These are phyloP conservation scores for Caenorhabditis imperialis DNA, from an alignment of 2,888 invertebrate species.

Conservation along the genomic window DNA sequence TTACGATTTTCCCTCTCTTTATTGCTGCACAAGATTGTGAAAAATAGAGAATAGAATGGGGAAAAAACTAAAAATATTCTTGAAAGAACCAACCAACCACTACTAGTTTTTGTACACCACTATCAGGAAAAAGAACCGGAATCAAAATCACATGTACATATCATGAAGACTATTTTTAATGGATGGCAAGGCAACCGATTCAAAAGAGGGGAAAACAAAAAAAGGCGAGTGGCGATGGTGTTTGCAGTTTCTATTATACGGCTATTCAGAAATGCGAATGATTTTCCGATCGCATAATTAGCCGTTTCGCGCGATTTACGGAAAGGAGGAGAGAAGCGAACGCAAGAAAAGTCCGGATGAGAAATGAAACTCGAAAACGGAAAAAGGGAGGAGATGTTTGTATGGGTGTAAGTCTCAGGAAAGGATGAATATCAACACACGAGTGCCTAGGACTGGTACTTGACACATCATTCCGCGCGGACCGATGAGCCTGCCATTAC, in stretches of 20 bases:
- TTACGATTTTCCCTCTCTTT: too few relatives aligned
- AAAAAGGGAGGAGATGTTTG: slow-evolving; percentile 9
- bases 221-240: slow-evolving; percentile 25
- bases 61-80: too few relatives aligned
- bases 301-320: slow-evolving; percentile 53
- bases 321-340: slow-evolving; percentile 20
- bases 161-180: too few relatives aligned
- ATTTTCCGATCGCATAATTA: slow-evolving; percentile 55
- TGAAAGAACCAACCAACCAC: too few relatives aligned
- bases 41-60: too few relatives aligned
- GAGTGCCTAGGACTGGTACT: slow-evolving; percentile 52
- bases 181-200: background rate
- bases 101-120: too few relatives aligned
- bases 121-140: too few relatives aligned
- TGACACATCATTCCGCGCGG: slow-evolving; percentile 48
- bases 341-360: slow-evolving; percentile 7
- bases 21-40: too few relatives aligned
- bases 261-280: slow-evolving; percentile 34
- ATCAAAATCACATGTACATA: too few relatives aligned
- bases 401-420: slow-evolving; percentile 5
- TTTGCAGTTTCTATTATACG: slow-evolving; percentile 53
- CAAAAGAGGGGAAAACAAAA: slow-evolving; percentile 23
- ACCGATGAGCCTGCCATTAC: slow-evolving; percentile 54
- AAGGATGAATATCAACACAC: slow-evolving; percentile 37
- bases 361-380: background rate